Percentiles rank a stretch among this genome's conserved stretches.
Conservation (phyloP, 2,113 vertebrate species). For the Trematocara stigmaticum region DNA sequence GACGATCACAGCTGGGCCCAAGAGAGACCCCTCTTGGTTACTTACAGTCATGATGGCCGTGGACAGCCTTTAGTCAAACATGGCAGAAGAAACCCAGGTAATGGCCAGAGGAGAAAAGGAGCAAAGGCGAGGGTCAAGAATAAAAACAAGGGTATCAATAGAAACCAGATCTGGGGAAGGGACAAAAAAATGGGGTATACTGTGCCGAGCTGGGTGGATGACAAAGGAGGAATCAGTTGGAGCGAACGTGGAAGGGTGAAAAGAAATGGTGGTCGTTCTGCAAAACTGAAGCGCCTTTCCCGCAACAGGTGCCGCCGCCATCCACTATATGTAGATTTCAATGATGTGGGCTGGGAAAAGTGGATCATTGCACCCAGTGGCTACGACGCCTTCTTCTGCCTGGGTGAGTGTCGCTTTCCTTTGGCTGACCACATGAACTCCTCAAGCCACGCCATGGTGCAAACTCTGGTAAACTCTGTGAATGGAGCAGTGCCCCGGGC, state of each 20-base stretch:
- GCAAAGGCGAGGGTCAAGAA: slow-evolving; percentile 44
- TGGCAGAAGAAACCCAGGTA: slow-evolving; percentile 37
- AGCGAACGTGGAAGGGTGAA: slow-evolving; percentile 60
- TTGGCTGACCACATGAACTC: slow-evolving; percentile 83
- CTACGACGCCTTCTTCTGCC: slow-evolving; percentile 81
- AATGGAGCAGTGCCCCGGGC: slow-evolving; percentile 75
- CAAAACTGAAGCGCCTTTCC: slow-evolving; percentile 73
- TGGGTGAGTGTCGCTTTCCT: slow-evolving; percentile 80
- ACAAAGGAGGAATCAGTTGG: slow-evolving; percentile 43
- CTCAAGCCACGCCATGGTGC: slow-evolving; percentile 82
- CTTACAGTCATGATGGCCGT: slow-evolving; percentile 76
- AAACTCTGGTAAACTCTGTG: slow-evolving; percentile 81
- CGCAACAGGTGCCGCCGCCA: slow-evolving; percentile 74
- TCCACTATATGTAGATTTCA: slow-evolving; percentile 80
- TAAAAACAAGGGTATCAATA: slow-evolving; percentile 43
- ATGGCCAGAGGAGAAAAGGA: slow-evolving; percentile 50
- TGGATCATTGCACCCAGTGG: slow-evolving; percentile 82
- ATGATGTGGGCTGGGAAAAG: slow-evolving; percentile 80
- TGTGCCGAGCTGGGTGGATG: slow-evolving; percentile 18
- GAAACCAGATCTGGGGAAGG: slow-evolving; percentile 18
- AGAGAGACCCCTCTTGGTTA: slow-evolving; percentile 78
- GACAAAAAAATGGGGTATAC: slow-evolving; percentile 23
- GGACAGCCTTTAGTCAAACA: slow-evolving; percentile 69
- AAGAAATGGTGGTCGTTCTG: slow-evolving; percentile 69
- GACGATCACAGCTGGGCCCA: slow-evolving; percentile 75